Evolutionary conservation across 2,113 vertebrate genomes (phyloP), one percentile per base, ranked within the genome.

Genomic region (Cettia cetti): DNA sequence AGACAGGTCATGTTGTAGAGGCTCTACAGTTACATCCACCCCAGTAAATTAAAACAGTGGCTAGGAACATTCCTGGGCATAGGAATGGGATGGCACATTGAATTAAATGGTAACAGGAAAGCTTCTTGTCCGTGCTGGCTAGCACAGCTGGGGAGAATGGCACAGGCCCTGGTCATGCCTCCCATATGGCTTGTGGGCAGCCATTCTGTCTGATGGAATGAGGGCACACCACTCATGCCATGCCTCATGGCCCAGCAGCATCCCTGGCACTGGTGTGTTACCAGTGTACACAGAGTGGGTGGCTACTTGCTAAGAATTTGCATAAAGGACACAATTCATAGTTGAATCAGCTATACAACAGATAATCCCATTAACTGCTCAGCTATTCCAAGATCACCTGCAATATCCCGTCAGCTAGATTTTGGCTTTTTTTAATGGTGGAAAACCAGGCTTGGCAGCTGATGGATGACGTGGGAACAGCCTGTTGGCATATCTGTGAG

Each of bases 311-410:
- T 69, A 27, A 61, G 56, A 14, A 78, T 95, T 61, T 8, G 15
- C 0, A 0, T 49, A 42, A 68, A 1, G 2, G 23, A 15, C 7
- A 78, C 39, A 35, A 54, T 49, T 33, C 66, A 35, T 21, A 26
- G 13, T 27, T 54, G 37, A 81, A 78, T 75, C 47, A 63, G 2
- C 57, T 54, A 37, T 20, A 54, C 42, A 47, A 39, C 13, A 63
- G 39, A 63, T 78, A 78, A 80, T 68, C 18, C 14, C 14, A 23
- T 54, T 65, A 76, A 80, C 31, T 53, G 22, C 37, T 88, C n/a
- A 69, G 7, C 24, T n/a, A 53, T 83, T 80, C 37, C 20, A 86
- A 90, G 65, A 60, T 49, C 63, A 89, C 40, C 9, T 40, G 30
- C 24, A 49, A 15, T 59, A 59, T 39, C 24, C 33, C 61, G 14